Percentiles rank a stretch among this genome's conserved stretches.
Conservation (phyloP, 2,888 invertebrate genomes). For the Spilosoma lubricipeda region DNA sequence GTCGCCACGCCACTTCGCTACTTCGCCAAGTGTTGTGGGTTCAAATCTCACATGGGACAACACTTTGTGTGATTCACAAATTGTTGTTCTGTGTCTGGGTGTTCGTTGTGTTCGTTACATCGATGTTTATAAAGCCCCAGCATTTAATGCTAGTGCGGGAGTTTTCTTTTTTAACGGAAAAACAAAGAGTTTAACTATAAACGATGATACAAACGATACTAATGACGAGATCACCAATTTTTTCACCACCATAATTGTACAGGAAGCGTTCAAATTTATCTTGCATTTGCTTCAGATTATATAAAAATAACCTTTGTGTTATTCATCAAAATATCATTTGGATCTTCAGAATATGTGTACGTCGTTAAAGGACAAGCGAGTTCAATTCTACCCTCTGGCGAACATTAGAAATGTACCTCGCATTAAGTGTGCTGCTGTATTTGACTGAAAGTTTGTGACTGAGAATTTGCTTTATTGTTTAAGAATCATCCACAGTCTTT, state of each 20-base stretch:
- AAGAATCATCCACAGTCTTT: too few species aligned
- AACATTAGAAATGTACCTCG: slow-evolving; percentile 20
- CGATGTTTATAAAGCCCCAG: too few species aligned
- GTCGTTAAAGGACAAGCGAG: slow-evolving; percentile 36
- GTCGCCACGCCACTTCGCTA: too few species aligned
- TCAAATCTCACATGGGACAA: too few species aligned
- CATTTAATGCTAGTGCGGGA: too few species aligned
- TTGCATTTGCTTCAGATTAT: neutral
- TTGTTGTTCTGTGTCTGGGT: too few species aligned
- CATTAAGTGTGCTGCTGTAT: neutral
- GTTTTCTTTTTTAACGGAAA: too few species aligned
- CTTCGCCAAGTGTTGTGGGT: too few species aligned
- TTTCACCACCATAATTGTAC: neutral
- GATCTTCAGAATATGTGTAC: slow-evolving; percentile 38
- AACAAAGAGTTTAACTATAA: too few species aligned
- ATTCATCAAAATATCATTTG: slow-evolving; percentile 50
- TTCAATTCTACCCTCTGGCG: slow-evolving; percentile 26
- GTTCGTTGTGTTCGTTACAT: too few species aligned
- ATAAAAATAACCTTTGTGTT: slow-evolving; percentile 16
- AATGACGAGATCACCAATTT: neutral
- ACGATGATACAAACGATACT: neutral
- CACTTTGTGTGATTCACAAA: too few species aligned
- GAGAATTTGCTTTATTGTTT: neutral
- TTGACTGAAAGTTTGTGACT: slow-evolving; percentile 12
- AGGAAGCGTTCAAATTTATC: neutral